Conservation (phyloP, 2,888 invertebrate genomes). For the Eupithecia dodoneata region DNA sequence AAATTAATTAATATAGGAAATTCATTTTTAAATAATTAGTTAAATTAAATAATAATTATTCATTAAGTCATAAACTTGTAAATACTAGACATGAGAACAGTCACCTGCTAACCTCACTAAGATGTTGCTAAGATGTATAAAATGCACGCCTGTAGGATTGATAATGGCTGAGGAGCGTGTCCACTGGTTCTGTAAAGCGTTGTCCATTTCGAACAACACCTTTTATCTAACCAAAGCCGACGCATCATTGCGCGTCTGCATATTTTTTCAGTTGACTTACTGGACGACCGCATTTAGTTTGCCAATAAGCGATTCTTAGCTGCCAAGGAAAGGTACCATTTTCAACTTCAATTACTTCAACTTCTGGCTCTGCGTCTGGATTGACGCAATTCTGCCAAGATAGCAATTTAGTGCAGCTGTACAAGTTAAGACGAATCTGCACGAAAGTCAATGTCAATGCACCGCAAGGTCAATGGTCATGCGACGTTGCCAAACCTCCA, state of each 20-base stretch:
- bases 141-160: not conserved
- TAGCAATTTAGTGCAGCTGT: not conserved
- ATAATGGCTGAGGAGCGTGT: no score
- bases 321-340: not conserved
- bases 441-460: not conserved
- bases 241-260: no score
- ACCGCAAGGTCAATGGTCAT: not conserved
- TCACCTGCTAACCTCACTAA: not conserved
- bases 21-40: no score
- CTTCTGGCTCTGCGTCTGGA: no score
- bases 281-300: not conserved
- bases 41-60: no score
- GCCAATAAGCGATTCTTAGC: not conserved
- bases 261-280: not conserved
- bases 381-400: not conserved
- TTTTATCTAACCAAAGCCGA: no score
- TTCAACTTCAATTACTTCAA: no score
- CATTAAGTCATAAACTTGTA: no score
- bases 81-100: not conserved
- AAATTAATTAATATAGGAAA: no score
- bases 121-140: not conserved
- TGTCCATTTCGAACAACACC: no score
- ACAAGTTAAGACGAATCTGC: not conserved
- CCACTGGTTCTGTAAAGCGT: no score
- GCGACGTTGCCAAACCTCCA: not conserved